Base-by-base conservation (phyloP, 2,888 invertebrate species). In the Lasiommata megera region DNA sequence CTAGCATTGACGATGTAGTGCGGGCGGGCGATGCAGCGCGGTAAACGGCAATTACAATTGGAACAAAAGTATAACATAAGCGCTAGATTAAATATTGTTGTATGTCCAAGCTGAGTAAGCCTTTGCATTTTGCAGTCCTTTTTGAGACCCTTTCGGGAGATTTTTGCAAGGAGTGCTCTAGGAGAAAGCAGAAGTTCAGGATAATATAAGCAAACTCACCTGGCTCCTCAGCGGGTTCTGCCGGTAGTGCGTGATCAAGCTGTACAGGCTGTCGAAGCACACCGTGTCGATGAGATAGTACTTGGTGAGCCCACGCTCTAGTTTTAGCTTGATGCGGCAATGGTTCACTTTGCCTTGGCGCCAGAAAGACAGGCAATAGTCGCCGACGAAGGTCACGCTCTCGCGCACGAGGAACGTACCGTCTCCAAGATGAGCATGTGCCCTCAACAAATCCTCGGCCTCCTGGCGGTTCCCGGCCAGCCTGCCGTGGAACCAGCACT, bases 361-460 rank as follows among this genome's bases (percentile, higher is more conserved):
- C 98, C 97, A 97, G 85, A 99, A 98, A 0, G 98, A 98, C 23
- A 99, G 88, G 62, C 98, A 97, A 77, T 98, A 98, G 81, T 98
- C 98, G 0, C 98, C 98, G 0, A 98, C 97, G 84, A 98, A 98
- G 0, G 98, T 98, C 23, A 97, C 97, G 77, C 98, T 98, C 69
- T 97, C 97, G 29, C 98, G 92, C 0, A 99, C 98, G 28, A 98
- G 92, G 79, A 98, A 98, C 0, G 97, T 97, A 0, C 98, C 98
- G 77, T 98, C 97, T 0, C 97, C 97, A 3, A 97, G 90, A 76
- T 95, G 93, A 0, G 96, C 93, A 76, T 97, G 96, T 6, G 93
- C 92, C 55, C 93, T 92, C 8, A 98, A 82, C 31, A 97, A 92
- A 79, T 94, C 93, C 76, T 96, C 96, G 0, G 97, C 96, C 73